Evolutionary conservation across 35 echinoderm and acorn worm genomes (phyloP).

Genomic region (Heliocidaris erythrogramma): DNA sequence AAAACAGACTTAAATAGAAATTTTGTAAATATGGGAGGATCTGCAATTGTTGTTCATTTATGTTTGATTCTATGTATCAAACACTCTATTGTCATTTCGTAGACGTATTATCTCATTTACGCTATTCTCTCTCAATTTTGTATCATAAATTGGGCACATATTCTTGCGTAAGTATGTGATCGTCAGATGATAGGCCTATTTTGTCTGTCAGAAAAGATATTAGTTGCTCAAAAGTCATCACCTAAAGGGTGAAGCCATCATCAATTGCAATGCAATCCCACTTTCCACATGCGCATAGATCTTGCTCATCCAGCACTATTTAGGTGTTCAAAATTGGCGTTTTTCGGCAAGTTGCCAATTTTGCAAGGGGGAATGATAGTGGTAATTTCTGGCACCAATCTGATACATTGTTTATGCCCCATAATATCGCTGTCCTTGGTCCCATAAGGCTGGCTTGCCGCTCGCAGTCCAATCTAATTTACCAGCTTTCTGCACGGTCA

Average conservation of each 20-base stretch:
- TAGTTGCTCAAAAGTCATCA: neutral
- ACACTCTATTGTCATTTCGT: too few relatives aligned
- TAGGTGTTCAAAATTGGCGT: neutral
- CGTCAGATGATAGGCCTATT: neutral
- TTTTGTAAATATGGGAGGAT: too few relatives aligned
- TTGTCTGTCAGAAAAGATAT: neutral
- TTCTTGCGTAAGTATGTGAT: neutral
- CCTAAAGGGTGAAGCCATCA: neutral
- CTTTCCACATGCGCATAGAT: neutral
- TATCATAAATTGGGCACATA: too few relatives aligned
- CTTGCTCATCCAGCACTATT: neutral
- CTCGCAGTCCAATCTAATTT: slow-evolving; percentile 34
- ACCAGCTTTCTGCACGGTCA: slow-evolving; percentile 6
- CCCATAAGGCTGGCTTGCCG: neutral
- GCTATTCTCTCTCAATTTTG: too few relatives aligned
- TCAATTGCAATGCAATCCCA: too few relatives aligned
- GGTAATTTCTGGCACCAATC: neutral
- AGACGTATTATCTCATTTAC: too few relatives aligned
- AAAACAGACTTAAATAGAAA: too few relatives aligned
- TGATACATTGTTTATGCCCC: neutral
- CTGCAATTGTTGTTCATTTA: too few relatives aligned
- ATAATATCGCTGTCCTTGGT: neutral
- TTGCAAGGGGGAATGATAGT: neutral
- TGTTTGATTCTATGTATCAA: too few relatives aligned
- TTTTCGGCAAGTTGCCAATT: neutral